These are phyloP conservation scores for Calcarius lapponicus DNA, from an alignment of 2,797 vertebrate genomes.

Conservation along the genomic window DNA sequence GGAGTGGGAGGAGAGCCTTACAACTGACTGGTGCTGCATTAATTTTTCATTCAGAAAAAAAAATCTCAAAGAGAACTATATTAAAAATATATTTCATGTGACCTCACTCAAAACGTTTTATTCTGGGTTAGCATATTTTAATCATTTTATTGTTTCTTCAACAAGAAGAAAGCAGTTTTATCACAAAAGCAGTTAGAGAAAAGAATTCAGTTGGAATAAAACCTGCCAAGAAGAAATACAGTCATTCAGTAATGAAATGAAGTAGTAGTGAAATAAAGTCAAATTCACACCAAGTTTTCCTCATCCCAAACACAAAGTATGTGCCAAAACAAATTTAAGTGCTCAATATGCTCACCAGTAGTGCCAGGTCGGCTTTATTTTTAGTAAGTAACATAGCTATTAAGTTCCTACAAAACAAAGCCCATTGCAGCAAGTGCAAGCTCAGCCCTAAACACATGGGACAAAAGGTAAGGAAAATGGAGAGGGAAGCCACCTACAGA, in stretches of 20 bases:
- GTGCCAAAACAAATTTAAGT: constrained; percentile 38
- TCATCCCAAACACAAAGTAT: not conserved
- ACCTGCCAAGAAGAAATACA: not conserved
- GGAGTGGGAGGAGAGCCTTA: not conserved
- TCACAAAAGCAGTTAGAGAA: not conserved
- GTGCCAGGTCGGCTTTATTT: constrained; percentile 8
- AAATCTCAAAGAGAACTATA: not conserved
- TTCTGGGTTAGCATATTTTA: not conserved
- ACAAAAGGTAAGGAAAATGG: not conserved
- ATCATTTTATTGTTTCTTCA: not conserved
- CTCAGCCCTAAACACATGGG: not conserved
- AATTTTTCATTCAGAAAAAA: not conserved
- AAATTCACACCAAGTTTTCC: not conserved
- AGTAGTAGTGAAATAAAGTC: not conserved
- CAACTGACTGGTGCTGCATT: not conserved
- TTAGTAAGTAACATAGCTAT: not conserved
- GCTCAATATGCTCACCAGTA: not conserved
- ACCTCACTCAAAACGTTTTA: not conserved
- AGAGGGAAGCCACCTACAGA: not conserved
- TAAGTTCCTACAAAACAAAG: not conserved
- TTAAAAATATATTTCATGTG: constrained; percentile 4
- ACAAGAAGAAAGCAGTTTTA: not conserved
- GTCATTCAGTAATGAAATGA: not conserved
- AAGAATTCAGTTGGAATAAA: not conserved
- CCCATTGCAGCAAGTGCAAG: not conserved